Conservation (phyloP, 2,113 vertebrate species). For the Sialia sialis region DNA sequence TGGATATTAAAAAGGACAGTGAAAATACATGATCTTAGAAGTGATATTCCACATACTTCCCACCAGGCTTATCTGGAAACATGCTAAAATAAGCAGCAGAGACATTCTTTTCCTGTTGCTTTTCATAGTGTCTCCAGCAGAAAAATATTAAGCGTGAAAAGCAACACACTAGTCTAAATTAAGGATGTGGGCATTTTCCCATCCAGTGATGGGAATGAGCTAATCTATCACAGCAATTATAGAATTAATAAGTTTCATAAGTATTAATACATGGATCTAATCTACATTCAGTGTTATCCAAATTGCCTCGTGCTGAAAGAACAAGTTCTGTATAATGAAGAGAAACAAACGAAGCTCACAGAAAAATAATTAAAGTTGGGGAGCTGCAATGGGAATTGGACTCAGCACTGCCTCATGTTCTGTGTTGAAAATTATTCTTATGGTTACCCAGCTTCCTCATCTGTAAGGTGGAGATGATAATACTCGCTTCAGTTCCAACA, state of each 20-base stretch:
- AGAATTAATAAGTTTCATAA: not conserved
- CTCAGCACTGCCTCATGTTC: not conserved
- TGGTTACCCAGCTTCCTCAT: constrained; percentile 17
- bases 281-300: not conserved
- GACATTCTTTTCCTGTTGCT: not conserved
- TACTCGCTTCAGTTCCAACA: not conserved
- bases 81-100: not conserved
- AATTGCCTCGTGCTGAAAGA: constrained; percentile 59
- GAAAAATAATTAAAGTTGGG: constrained; percentile 46
- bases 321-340: constrained; percentile 12
- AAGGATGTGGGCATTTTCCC: not conserved
- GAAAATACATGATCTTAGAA: not conserved
- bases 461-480: constrained; percentile 30
- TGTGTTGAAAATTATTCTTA: not conserved
- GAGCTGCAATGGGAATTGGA: constrained; percentile 20
- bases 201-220: not conserved
- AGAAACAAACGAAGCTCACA: constrained; percentile 6
- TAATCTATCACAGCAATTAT: not conserved
- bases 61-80: not conserved
- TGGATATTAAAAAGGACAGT: not conserved
- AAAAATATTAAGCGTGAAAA: not conserved
- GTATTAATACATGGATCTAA: constrained; percentile 31
- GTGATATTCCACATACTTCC: not conserved
- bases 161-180: not conserved
- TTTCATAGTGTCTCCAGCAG: not conserved